A percentile compares a stretch with the other conserved stretches of the same genome.
Evolutionary conservation across 30 jellyfish, hydroid and myxozoan species (phyloP).

Genomic region (Chironex yamaguchii): DNA sequence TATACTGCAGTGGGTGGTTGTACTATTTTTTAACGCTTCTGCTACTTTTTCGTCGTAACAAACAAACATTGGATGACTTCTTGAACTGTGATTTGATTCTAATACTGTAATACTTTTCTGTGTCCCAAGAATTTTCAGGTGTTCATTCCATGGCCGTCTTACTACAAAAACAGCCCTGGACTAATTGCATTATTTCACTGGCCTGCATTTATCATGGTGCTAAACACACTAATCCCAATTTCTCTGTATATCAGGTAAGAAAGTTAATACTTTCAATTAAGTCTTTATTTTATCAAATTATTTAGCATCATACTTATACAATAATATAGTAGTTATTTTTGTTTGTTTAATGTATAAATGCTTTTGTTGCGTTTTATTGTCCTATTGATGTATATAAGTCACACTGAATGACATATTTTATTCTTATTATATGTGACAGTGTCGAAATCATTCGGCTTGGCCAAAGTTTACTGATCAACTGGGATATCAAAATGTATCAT

Average conservation of each 20-base stretch:
- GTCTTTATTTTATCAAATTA: too few species aligned
- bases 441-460: slow-evolving; percentile 96
- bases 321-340: too few species aligned
- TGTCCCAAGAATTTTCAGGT: slow-evolving; percentile 73
- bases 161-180: slow-evolving; percentile 83
- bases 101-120: too few species aligned
- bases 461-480: slow-evolving; percentile 89
- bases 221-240: slow-evolving; percentile 94
- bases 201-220: slow-evolving; percentile 99
- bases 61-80: too few species aligned
- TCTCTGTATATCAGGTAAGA: slow-evolving; percentile 93
- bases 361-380: too few species aligned
- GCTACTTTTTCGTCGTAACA: too few species aligned
- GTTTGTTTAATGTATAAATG: too few species aligned
- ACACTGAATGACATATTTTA: not conserved
- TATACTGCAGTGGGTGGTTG: too few species aligned
- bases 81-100: too few species aligned
- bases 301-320: too few species aligned
- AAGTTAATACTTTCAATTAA: too few species aligned
- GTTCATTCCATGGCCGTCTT: slow-evolving; percentile 89
- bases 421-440: slow-evolving; percentile 38
- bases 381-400: not conserved
- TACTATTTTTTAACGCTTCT: too few species aligned
- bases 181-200: slow-evolving; percentile 91
- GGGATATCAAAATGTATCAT: slow-evolving; percentile 91